Conservation (phyloP, 2,888 invertebrate species). For the Diarsia dahlii region DNA sequence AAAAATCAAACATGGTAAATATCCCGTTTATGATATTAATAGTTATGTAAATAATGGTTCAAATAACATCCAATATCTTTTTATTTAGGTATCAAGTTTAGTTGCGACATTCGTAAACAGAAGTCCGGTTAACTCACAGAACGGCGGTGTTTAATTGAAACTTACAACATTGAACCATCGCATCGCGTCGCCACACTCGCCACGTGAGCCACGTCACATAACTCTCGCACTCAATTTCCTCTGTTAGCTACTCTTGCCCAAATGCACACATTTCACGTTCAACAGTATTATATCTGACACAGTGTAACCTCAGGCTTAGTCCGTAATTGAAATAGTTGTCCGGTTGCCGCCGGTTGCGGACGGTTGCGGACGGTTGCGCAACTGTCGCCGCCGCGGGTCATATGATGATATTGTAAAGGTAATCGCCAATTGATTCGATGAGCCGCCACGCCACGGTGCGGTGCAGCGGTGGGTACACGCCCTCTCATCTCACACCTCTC, state of each 20-base stretch:
- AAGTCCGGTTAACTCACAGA: constrained; percentile 8
- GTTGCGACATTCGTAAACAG: constrained; percentile 22
- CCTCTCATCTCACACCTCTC: constrained; percentile 18
- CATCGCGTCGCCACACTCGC: neutral
- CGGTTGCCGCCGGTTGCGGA: constrained; percentile 2
- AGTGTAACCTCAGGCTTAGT: constrained; percentile 43
- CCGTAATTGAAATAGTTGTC: constrained; percentile 51
- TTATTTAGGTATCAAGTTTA: too few species aligned
- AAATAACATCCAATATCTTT: too few species aligned
- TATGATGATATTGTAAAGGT: constrained; percentile 19
- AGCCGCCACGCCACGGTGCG: constrained; percentile 13
- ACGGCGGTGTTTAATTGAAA: constrained; percentile 43
- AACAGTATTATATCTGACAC: constrained; percentile 22
- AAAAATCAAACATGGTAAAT: too few species aligned
- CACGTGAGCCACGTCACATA: too few species aligned
- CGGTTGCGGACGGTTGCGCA: constrained; percentile 2
- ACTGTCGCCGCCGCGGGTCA: constrained; percentile 11
- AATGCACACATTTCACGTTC: constrained; percentile 22
- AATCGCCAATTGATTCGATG: constrained; percentile 29
- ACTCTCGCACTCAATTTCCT: constrained; percentile 46
- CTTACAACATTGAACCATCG: constrained; percentile 12
- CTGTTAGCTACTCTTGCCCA: constrained; percentile 10
- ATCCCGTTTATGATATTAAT: too few species aligned
- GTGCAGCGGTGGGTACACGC: constrained; percentile 10
- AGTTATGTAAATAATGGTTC: neutral